These are phyloP conservation scores for Cotesia typhae DNA, from an alignment of 1,140 invertebrate genomes.

Conservation along the genomic window DNA sequence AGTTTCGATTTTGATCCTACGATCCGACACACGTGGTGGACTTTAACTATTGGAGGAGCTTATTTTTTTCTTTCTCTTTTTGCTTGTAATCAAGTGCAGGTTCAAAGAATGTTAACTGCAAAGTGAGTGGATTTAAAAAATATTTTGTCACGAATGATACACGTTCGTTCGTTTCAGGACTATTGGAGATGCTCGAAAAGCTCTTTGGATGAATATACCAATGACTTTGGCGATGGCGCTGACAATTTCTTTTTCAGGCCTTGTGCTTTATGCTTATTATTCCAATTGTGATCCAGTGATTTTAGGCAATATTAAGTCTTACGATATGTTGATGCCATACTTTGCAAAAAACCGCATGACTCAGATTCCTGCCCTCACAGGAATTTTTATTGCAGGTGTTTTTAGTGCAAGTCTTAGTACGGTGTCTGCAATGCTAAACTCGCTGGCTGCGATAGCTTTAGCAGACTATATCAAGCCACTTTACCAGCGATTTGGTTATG, in stretches of 20 bases:
- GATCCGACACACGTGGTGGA: slow-evolving; percentile 78
- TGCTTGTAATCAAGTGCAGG: slow-evolving; percentile 79
- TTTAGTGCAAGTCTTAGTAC: slow-evolving; percentile 84
- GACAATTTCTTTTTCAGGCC: slow-evolving; percentile 76
- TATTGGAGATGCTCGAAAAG: slow-evolving; percentile 71
- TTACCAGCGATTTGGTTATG: slow-evolving; percentile 40
- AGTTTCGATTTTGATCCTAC: slow-evolving; percentile 74
- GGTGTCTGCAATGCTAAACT: slow-evolving; percentile 86
- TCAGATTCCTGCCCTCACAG: slow-evolving; percentile 73
- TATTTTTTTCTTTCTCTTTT: slow-evolving; percentile 80
- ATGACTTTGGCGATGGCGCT: slow-evolving; percentile 72
- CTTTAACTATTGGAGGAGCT: slow-evolving; percentile 75
- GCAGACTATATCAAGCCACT: slow-evolving; percentile 79
- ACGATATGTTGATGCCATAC: slow-evolving; percentile 55
- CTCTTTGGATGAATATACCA: slow-evolving; percentile 74
- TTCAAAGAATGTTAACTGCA: slow-evolving; percentile 59
- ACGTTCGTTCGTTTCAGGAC: slow-evolving; percentile 69
- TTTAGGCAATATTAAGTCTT: slow-evolving; percentile 64
- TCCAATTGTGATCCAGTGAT: slow-evolving; percentile 78
- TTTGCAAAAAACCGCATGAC: slow-evolving; percentile 81
- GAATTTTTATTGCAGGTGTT: slow-evolving; percentile 69
- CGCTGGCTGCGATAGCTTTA: slow-evolving; percentile 84
- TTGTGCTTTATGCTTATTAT: slow-evolving; percentile 81
- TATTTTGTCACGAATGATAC: slow-evolving; percentile 67
- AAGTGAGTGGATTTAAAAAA: slow-evolving; percentile 49